Base-by-base conservation (phyloP, 1,140 invertebrate species). In the Anastrepha ludens region DNA sequence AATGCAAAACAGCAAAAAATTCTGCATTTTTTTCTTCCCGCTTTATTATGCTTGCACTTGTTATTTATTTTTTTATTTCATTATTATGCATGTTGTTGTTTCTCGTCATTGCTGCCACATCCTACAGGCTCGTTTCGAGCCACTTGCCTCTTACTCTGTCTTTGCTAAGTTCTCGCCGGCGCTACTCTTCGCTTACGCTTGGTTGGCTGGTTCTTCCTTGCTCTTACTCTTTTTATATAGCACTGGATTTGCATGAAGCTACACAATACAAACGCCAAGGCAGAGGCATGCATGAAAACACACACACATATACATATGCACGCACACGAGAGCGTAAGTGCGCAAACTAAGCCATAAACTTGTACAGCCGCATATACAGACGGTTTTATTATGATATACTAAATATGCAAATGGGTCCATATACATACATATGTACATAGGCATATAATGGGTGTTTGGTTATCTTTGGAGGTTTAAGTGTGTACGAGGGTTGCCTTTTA, bases 341-440 rank as follows among this genome's bases (percentile, higher is more conserved):
- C 70, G 70, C 70, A 39, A 74, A 55, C 74, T 81, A 81, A 81
- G 74, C 74, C 74, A 81, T 81, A 81, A 81, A 81, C 74, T 81
- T 81, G 74, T 81, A 29, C 39, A 55, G 55, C 44, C 74, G 17
- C 50, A 44, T 29, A 29, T 50, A 9, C 47, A 17, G 74, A 47
- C 44, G 74, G 17, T 81, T 81, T 81, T 81, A 81, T 81, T 81
- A 81, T 81, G 47, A 15, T 47, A 55, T 20, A 7, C 74, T 81
- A 20, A 81, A 55, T 81, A 81, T 81, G 74, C 74, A 81, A 81
- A 81, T 65, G 62, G 6, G 17, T 15, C 47, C 41, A 62, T 11
- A 86, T 59, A 86, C n/a, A 86, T 65, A 41, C n/a, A 62, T 15
- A 86, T 62, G 58, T 86, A 13, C 9, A 39, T 29, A 39, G 9